Evolutionary conservation across 1,140 invertebrate genomes (phyloP), one percentile per base, ranked within the genome.

Genomic region (Scaptomyza pallida): DNA sequence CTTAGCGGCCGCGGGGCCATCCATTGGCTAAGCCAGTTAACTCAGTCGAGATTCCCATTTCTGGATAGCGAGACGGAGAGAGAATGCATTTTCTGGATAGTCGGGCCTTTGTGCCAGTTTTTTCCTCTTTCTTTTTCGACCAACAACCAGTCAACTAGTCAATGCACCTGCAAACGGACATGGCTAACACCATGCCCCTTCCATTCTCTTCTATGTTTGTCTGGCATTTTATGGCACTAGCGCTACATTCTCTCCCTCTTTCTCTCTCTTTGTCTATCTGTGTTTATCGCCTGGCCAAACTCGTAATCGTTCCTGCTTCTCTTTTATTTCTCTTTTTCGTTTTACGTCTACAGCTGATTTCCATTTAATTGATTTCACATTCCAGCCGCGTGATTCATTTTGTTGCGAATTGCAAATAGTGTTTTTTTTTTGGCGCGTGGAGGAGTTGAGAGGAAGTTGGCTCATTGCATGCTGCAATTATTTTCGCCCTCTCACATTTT

Each of bases 331-430:
- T 23, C 23, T 41, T 37, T 23, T 12, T 26, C 16, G 40, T 71
- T 55, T 56, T n/a, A n/a, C n/a, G 35, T 21, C 19, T 43, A 26
- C 60, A 74, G 71, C 65, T 75, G 71, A 79, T 79, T 79, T 79
- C 76, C 76, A 79, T 79, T 79, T 79, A 75, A 79, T 79, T 75
- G 76, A 72, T 72, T 79, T 71, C 76, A 72, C 76, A 79, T 79
- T 79, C 77, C 72, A 35, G 13, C 57, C 60, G 72, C 47, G 67
- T 80, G 77, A 79, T 72, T 79, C 64, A 79, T 57, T 50, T 63
- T 35, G 23, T 51, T 35, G 51, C 51, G 40, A 35, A 54, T 54
- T 13, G 17, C 21, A 26, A 57, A 17, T 10, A 43, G 17, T 30
- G 0, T 30, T 5, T 30, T 5, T 30, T 12, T 35, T 12, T 35